Conservation (phyloP, 2,797 vertebrate species). For the Podarcis lilfordi region DNA sequence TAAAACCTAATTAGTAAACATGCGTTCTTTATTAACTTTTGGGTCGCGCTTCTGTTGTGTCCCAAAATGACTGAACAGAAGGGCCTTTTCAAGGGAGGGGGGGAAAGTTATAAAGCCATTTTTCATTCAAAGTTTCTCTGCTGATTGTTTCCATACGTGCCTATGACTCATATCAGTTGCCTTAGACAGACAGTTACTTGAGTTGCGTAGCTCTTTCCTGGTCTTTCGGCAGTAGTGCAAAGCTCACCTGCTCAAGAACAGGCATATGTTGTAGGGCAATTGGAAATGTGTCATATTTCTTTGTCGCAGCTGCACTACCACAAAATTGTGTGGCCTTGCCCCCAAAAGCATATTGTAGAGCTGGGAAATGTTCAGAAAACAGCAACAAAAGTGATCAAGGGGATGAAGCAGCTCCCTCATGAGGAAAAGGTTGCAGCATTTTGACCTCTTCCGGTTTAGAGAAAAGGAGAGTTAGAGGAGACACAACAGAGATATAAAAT, state of each 20-base stretch:
- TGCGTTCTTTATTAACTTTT: slow-evolving; percentile 81
- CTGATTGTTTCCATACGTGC: slow-evolving; percentile 59
- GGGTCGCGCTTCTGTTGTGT: slow-evolving; percentile 75
- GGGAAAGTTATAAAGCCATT: slow-evolving; percentile 58
- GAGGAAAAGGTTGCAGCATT: too few species aligned
- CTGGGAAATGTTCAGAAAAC: too few species aligned
- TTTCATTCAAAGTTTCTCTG: slow-evolving; percentile 60
- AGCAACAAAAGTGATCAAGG: too few species aligned
- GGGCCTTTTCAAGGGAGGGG: slow-evolving; percentile 61
- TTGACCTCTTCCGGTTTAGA: too few species aligned
- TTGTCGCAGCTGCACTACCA: background rate
- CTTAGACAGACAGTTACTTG: slow-evolving; percentile 27
- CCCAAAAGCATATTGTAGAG: background rate
- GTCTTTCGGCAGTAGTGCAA: background rate
- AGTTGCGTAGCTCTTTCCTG: background rate
- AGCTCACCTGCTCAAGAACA: background rate
- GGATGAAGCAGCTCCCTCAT: too few species aligned
- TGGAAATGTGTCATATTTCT: background rate
- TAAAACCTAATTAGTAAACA: slow-evolving; percentile 83
- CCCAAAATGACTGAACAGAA: slow-evolving; percentile 73
- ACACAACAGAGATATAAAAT: too few species aligned
- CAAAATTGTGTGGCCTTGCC: background rate
- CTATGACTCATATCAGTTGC: slow-evolving; percentile 50
- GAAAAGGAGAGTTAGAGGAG: too few species aligned
- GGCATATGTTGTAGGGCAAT: background rate